Conservation (phyloP, 2,113 vertebrate genomes). For the Struthio camelus region DNA sequence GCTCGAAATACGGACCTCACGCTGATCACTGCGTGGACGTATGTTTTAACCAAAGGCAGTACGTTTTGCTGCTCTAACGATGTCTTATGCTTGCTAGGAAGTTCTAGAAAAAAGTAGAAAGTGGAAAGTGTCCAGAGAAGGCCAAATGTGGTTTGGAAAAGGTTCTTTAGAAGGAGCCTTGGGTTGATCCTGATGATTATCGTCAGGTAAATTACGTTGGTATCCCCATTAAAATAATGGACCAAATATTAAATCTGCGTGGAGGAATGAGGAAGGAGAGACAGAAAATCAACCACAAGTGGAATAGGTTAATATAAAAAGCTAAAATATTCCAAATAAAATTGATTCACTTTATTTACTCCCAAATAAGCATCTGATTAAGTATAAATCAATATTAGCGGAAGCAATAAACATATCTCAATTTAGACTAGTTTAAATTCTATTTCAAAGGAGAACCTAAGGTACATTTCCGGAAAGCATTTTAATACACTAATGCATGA, state of each 20-base stretch:
- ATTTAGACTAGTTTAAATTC: background rate
- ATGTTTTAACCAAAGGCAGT: background rate
- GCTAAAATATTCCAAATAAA: background rate
- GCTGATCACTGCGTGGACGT: background rate
- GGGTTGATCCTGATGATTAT: background rate
- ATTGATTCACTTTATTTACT: background rate
- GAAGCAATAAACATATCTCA: background rate
- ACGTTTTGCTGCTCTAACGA: background rate
- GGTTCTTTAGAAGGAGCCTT: background rate
- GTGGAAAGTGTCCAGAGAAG: background rate
- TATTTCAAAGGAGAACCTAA: background rate
- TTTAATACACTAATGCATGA: background rate
- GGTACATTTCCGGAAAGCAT: background rate
- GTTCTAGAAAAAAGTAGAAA: background rate
- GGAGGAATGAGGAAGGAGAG: background rate
- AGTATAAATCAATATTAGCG: background rate
- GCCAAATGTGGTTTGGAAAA: background rate
- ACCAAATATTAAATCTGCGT: background rate
- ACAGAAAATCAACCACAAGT: background rate
- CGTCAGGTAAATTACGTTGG: background rate
- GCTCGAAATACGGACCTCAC: accelerated
- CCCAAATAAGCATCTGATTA: background rate
- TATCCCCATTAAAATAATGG: background rate
- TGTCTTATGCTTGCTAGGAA: background rate
- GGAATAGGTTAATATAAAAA: background rate